Evolutionary conservation across 2,888 invertebrate genomes (phyloP).

Genomic region (Trissolcus brochymenae): DNA sequence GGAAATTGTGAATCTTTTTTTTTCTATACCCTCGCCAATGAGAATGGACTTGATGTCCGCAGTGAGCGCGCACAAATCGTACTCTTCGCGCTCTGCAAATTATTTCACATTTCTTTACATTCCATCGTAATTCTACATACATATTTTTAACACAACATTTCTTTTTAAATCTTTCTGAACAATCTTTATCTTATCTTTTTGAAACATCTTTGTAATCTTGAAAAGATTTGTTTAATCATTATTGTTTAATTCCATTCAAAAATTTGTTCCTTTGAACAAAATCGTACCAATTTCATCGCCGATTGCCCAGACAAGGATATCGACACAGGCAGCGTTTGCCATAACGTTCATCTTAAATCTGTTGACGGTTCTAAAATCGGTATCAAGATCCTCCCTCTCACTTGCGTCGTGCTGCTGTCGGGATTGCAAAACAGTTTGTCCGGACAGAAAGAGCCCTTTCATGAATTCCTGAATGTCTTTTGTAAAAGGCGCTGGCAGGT

Average conservation of each 20-base stretch:
- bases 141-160: background rate
- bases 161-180: no score
- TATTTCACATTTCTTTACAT: conserved; percentile 52
- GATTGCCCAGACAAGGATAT: conserved; percentile 98
- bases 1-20: no score
- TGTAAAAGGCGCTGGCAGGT: conserved; percentile 92
- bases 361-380: conserved; percentile 88
- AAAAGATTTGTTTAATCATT: background rate
- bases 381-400: conserved; percentile 88
- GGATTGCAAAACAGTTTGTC: conserved; percentile 94
- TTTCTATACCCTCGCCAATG: conserved; percentile 73
- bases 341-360: conserved; percentile 96
- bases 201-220: no score
- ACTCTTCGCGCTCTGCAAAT: conserved; percentile 73
- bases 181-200: no score
- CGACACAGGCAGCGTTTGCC: conserved; percentile 98
- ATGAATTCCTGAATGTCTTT: conserved; percentile 94
- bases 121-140: background rate
- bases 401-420: conserved; percentile 90
- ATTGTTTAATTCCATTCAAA: background rate
- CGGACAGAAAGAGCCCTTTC: conserved; percentile 91
- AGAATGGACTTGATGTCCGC: conserved; percentile 75
- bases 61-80: conserved; percentile 73
- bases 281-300: conserved; percentile 93
- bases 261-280: background rate